Base-by-base conservation (phyloP, 1,140 invertebrate species). In the roundworm (Caenorhabditis elegans) region DNA sequence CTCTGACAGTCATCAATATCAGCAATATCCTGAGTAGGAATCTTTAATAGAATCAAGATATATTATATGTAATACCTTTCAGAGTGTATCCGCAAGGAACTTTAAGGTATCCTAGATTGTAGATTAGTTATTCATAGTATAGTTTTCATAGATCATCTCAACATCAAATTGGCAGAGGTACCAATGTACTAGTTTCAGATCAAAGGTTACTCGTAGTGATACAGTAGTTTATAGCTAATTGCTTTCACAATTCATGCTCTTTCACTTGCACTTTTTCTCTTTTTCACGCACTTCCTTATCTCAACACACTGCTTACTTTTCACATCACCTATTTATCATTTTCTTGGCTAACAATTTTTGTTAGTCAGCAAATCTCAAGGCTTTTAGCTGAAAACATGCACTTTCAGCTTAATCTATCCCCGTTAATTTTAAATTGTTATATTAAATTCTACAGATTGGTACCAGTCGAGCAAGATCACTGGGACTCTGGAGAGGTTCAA, bases 401-500 rank as follows among this genome's bases (percentile, higher is more conserved):
- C 26, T 17, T 28, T 60, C 53, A 60, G 53, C 53, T 60, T 60
- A 17, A 24, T 31, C 1, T 31, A 0, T 26, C 26, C 3, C 13
- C n/a, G 13, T 15, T 34, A 8, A 10, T 22, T 53, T 53, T 17
- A 19, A 15, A 17, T 1, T 15, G 5, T 1, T 24, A 11, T 31
- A 31, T 31, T 17, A 6, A 1, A 60, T 51, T n/a, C n/a, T 76
- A 36, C 76, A 77, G 31, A 53, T 28, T 49, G 19, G 76, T 22
- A 49, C 48, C 26, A 13, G 26, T 13, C 34, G 76, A 77, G 26
- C 8, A 24, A 48, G 46, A 77, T 24, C 5, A 11, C n/a, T 48
- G 26, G 8, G 90, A 90, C 87, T 82, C 88, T 53, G 90, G 90
- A 8, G 90, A 91, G 79, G 90, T 91, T 47, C 88, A 88, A 11